These are phyloP conservation scores for Vanessa tameamea DNA, from an alignment of 1,140 invertebrate genomes.

Conservation along the genomic window DNA sequence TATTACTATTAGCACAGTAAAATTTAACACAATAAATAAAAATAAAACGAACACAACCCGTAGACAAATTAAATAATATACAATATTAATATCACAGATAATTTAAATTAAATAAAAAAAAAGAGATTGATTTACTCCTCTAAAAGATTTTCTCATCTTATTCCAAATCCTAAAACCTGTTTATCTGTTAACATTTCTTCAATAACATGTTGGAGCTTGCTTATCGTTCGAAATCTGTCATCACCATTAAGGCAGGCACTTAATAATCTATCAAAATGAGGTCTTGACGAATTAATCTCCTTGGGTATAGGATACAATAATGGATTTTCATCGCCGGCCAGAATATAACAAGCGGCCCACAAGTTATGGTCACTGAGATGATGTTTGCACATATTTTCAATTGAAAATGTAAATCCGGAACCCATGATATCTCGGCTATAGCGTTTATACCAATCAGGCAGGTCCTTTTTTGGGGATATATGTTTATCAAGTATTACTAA, in stretches of 20 bases:
- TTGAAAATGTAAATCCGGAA: slow-evolving; percentile 65
- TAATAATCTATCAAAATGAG: slow-evolving; percentile 60
- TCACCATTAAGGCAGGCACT: slow-evolving; percentile 60
- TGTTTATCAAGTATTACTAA: slow-evolving; percentile 70
- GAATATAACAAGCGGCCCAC: slow-evolving; percentile 70
- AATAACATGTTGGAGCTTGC: slow-evolving; percentile 66
- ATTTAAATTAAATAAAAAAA: slow-evolving; percentile 23
- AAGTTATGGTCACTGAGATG: slow-evolving; percentile 74
- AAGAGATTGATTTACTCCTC: background rate
- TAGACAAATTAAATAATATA: slow-evolving; percentile 1
- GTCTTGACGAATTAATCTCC: slow-evolving; percentile 52
- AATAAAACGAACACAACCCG: background rate
- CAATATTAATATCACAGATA: slow-evolving; percentile 45
- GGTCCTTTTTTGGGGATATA: slow-evolving; percentile 60
- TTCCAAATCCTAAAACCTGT: slow-evolving; percentile 50
- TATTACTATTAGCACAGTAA: background rate
- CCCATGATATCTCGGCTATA: slow-evolving; percentile 57
- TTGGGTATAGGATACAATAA: slow-evolving; percentile 67
- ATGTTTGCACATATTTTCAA: slow-evolving; percentile 70
- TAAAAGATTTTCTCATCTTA: slow-evolving; percentile 49
- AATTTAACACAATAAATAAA: background rate
- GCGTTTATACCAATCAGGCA: slow-evolving; percentile 67
- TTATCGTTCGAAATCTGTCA: slow-evolving; percentile 62
- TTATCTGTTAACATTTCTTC: slow-evolving; percentile 64
- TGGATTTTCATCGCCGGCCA: slow-evolving; percentile 66